These are phyloP conservation scores for Meghimatium bilineatum DNA, from an alignment of 2,888 invertebrate genomes.

Conservation along the genomic window DNA sequence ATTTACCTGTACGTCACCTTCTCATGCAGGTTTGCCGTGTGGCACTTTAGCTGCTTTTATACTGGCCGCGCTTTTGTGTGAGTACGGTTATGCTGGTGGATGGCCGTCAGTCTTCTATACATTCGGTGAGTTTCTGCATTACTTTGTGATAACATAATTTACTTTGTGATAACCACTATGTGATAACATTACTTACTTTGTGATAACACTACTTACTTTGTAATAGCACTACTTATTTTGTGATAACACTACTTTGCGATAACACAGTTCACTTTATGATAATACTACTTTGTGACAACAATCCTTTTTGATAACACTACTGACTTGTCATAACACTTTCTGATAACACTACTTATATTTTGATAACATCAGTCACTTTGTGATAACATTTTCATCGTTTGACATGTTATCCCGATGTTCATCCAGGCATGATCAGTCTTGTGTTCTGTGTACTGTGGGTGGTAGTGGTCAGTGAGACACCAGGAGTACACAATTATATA, in stretches of 20 bases:
- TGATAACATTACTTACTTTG: too few relatives aligned
- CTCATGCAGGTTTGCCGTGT: conserved; percentile 20
- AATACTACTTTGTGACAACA: too few relatives aligned
- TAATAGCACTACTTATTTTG: too few relatives aligned
- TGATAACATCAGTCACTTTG: neutral
- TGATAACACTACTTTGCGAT: too few relatives aligned
- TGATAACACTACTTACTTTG: too few relatives aligned
- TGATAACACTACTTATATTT: neutral
- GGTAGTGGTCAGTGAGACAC: conserved; percentile 8
- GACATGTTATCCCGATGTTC: neutral
- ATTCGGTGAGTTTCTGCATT: conserved; percentile 17
- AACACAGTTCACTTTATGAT: too few relatives aligned
- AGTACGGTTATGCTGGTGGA: conserved; percentile 25
- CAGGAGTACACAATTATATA: neutral
- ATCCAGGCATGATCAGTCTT: neutral
- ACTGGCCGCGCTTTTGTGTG: conserved; percentile 4
- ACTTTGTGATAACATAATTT: too few relatives aligned
- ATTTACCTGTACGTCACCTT: too few relatives aligned
- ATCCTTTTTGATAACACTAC: too few relatives aligned
- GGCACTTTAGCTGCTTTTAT: conserved; percentile 27
- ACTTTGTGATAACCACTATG: too few relatives aligned
- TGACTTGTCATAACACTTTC: too few relatives aligned
- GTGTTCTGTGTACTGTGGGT: conserved; percentile 18
- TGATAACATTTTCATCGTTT: too few relatives aligned
- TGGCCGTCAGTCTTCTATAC: conserved; percentile 29